phyloP scores from a whole-genome alignment of 2,797 vertebrate species.

The Hippopotamyrus pictus region DNA sequence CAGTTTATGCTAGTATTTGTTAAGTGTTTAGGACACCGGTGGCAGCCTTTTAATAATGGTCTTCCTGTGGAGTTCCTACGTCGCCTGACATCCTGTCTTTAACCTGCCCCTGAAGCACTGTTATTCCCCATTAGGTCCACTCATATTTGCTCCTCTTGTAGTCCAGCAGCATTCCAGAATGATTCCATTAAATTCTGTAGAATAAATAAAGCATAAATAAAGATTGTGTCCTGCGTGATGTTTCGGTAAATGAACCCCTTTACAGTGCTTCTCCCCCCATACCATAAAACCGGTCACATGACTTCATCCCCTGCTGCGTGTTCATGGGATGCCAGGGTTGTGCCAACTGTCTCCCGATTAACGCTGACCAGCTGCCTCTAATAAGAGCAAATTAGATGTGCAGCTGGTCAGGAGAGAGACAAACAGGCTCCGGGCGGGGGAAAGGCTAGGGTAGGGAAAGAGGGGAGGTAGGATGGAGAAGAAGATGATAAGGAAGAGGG shows the following conservation, averaged over 20 bases:
- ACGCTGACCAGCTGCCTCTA: not conserved
- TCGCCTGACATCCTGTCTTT: not conserved
- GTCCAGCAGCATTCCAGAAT: not conserved
- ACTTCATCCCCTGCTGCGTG: not conserved
- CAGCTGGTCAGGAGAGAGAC: not conserved
- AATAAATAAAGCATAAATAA: not conserved
- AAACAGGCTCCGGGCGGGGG: not conserved
- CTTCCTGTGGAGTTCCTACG: not conserved
- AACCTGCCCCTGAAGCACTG: not conserved
- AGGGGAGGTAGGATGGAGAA: not conserved
- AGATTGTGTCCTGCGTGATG: not conserved
- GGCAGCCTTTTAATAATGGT: not conserved
- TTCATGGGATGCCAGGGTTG: not conserved
- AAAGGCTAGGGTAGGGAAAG: not conserved
- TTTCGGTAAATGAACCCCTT: not conserved
- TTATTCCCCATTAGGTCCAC: not conserved
- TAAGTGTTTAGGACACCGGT: not conserved
- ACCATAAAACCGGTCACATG: not conserved
- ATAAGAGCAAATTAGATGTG: not conserved
- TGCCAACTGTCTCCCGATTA: not conserved
- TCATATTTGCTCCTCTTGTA: no score
- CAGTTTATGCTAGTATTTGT: not conserved
- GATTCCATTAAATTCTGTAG: not conserved
- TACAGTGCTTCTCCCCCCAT: not conserved
- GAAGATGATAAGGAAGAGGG: not conserved